Percentiles rank a stretch among this genome's conserved stretches.
Evolutionary conservation across 2,888 invertebrate genomes (phyloP).

Genomic region (Coleophora deauratella): DNA sequence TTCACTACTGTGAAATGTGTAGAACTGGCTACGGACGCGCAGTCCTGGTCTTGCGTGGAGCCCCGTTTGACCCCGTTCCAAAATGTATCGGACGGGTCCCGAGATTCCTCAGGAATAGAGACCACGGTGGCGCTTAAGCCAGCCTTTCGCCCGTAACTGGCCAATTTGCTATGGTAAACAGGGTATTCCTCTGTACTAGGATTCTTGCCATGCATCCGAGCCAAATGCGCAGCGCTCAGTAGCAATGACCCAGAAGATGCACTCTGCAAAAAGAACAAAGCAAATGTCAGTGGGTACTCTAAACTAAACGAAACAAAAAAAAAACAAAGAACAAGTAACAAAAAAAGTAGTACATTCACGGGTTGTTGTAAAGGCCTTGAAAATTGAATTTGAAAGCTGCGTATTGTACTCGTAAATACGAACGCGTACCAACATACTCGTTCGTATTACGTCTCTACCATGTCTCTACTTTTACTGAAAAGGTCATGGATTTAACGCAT

Average conservation of each 20-base stretch:
- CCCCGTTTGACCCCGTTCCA: constrained; percentile 66
- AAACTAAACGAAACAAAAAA: too few species aligned
- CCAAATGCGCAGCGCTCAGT: constrained; percentile 84
- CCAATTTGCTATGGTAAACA: constrained; percentile 47
- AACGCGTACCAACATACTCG: constrained; percentile 10
- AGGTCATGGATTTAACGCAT: constrained; percentile 24
- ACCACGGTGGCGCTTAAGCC: constrained; percentile 47
- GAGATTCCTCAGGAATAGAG: constrained; percentile 57
- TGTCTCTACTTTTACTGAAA: constrained; percentile 21
- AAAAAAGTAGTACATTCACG: too few species aligned
- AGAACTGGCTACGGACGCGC: constrained; percentile 86
- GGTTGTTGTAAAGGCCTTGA: too few species aligned
- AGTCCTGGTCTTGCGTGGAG: constrained; percentile 73
- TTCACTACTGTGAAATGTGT: constrained; percentile 92
- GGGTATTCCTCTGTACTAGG: constrained; percentile 48
- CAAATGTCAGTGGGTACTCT: constrained; percentile 1
- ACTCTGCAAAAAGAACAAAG: constrained; percentile 74
- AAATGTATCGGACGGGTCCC: constrained; percentile 47
- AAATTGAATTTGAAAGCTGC: too few species aligned
- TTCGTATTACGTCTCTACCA: constrained; percentile 14
- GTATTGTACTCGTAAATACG: too few species aligned
- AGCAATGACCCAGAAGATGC: constrained; percentile 86
- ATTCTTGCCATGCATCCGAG: constrained; percentile 66
- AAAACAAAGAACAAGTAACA: too few species aligned
- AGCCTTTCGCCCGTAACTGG: constrained; percentile 45